phyloP scores from a whole-genome alignment of 2,888 invertebrate genomes.

The Eulithis prunata region DNA sequence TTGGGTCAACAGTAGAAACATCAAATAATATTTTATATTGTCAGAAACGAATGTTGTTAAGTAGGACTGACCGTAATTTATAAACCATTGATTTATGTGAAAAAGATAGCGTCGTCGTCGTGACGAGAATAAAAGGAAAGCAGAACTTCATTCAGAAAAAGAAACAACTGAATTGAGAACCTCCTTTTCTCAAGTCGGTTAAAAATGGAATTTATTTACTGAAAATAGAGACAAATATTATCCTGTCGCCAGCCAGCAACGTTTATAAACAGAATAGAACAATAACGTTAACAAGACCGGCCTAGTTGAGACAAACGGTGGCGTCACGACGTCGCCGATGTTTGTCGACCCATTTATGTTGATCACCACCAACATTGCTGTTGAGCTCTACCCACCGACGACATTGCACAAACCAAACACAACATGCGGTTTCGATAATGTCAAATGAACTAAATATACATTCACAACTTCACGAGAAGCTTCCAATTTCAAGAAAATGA shows the following conservation, averaged over 20 bases:
- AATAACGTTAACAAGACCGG: conserved; percentile 76
- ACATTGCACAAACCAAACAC: conserved; percentile 28
- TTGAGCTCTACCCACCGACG: conserved; percentile 24
- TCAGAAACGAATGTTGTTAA: no score
- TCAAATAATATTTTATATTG: no score
- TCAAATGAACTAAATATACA: conserved; percentile 32
- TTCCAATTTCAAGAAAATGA: no score
- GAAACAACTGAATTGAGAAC: no score
- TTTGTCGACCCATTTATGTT: conserved; percentile 71
- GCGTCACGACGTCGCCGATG: conserved; percentile 64
- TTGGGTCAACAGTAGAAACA: no score
- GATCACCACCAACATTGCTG: conserved; percentile 55
- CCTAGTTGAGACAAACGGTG: conserved; percentile 74
- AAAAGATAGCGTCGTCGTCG: neutral
- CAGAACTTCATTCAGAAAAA: conserved; percentile 1
- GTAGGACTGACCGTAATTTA: no score
- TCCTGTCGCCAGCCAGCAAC: conserved; percentile 38
- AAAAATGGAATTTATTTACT: conserved; percentile 19
- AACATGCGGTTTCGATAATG: conserved; percentile 12
- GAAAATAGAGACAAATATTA: conserved; percentile 37
- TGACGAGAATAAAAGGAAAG: neutral
- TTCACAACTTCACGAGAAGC: neutral
- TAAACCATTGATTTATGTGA: neutral
- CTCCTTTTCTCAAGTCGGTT: no score
- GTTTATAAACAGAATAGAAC: conserved; percentile 66